Base-by-base conservation (phyloP, 2,888 invertebrate genomes). In the Calameuta pallipes region DNA sequence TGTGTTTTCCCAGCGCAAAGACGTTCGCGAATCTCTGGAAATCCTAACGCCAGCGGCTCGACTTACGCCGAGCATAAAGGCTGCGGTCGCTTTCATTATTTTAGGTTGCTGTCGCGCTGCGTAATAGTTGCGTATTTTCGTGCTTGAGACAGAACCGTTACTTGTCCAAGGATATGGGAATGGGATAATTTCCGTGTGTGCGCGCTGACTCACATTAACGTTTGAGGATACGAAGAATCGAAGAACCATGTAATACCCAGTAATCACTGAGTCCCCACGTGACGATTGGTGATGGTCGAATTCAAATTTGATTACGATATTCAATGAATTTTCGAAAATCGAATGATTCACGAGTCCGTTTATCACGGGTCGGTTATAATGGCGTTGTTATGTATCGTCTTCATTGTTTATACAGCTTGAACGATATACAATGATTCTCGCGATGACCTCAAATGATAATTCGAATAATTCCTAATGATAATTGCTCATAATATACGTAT, bases 1-100 rank as follows among this genome's bases (percentile, higher is more conserved):
- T 34, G 30, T 71, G 0, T 56, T 56, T 13, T 4, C 56, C 2
- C 23, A 9, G 56, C 23, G 56, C 56, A 56, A 23, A 15, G 23
- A 23, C 56, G 56, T 9, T 56, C 33, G 71, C 71, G 31, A 71
- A 71, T 71, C 71, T 70, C 70, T 71, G 71, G 71, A 71, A 71
- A 34, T 71, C 71, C n/a, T 13, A 15, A 31, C 12, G 31, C 69
- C 71, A 2, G 6, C 23, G 23, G 23, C 56, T 56, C 23, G 56
- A 9, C 23, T 23, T 41, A 15, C 56, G 6, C 1, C 15, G 23
- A 56, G 56, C 6, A 56, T 56, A 56, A 56, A 56, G 56, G 56
- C 56, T 56, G 9, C 23, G 71, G 71, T 23, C 33, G 71, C 33
- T 71, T 31, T 34, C 71, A 71, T 71, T 71, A 71, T 71, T 71